Evolutionary conservation across 2,113 vertebrate genomes (phyloP).

Genomic region (Trichechus manatus): DNA sequence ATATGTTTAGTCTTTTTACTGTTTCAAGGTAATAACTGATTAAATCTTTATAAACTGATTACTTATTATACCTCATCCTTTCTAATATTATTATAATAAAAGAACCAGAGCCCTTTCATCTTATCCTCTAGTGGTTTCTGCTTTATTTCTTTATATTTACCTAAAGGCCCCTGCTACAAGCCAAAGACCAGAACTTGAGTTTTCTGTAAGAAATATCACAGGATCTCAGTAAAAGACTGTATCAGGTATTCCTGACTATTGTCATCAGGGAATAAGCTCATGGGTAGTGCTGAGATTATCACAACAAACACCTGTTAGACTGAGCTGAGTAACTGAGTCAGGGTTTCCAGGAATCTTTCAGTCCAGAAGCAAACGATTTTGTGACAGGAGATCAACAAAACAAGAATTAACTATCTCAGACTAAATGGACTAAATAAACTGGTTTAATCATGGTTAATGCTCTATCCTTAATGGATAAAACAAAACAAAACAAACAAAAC

Average conservation of each 20-base stretch:
- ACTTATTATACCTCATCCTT: not conserved
- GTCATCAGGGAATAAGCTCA: not conserved
- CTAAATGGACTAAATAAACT: constrained; percentile 21
- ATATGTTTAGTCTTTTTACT: not conserved
- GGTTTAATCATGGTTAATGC: not conserved
- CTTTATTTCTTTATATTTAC: constrained; percentile 8
- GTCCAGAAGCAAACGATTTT: not conserved
- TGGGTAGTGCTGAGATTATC: not conserved
- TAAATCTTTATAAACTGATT: not conserved
- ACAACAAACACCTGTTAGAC: not conserved
- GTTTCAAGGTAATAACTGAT: constrained; percentile 6
- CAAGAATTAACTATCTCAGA: constrained; percentile 42
- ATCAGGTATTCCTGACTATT: not conserved
- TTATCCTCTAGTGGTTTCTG: not conserved
- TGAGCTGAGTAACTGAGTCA: not conserved
- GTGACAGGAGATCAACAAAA: constrained; percentile 27
- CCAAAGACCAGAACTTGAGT: not conserved
- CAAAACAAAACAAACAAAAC: not conserved
- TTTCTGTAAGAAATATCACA: not conserved
- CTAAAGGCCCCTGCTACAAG: not conserved
- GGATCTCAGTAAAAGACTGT: not conserved
- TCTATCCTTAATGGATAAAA: not conserved
- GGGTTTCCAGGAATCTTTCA: not conserved
- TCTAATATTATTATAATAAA: constrained; percentile 22
- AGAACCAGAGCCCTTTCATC: not conserved